These are phyloP conservation scores for Zaprionus inermis DNA, from an alignment of 1,140 invertebrate genomes.

Conservation along the genomic window DNA sequence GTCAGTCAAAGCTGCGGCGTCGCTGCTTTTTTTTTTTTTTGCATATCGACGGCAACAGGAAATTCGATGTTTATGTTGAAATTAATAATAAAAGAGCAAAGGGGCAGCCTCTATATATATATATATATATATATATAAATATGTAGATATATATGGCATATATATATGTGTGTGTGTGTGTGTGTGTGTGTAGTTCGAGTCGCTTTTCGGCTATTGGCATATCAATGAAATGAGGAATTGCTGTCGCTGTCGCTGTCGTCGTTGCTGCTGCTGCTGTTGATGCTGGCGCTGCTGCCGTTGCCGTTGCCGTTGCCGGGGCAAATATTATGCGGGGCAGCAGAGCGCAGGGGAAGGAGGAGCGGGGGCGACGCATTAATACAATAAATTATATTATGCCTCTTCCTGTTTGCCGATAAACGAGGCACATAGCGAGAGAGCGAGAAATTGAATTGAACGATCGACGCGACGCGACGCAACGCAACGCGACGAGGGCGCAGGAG, in stretches of 20 bases:
- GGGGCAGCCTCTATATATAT: neutral
- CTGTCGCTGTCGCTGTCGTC: conserved; percentile 9
- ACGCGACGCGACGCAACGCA: conserved; percentile 34
- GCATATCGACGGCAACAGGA: conserved; percentile 81
- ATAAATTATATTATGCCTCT: conserved; percentile 82
- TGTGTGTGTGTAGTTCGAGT: neutral
- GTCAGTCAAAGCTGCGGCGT: too few species aligned
- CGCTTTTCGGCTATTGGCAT: conserved; percentile 45
- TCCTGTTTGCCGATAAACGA: conserved; percentile 78
- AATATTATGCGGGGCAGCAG: conserved; percentile 63
- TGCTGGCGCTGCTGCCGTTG: neutral
- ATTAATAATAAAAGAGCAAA: conserved; percentile 69
- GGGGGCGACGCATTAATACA: conserved; percentile 76
- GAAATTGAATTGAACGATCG: conserved; percentile 74
- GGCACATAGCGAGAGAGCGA: conserved; percentile 31
- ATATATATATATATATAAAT: conserved; percentile 23
- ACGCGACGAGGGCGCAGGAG: neutral
- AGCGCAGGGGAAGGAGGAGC: neutral
- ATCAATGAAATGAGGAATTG: conserved; percentile 71
- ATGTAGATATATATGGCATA: conserved; percentile 9
- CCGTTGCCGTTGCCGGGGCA: conserved; percentile 6
- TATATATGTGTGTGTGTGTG: neutral
- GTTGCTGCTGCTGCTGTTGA: neutral
- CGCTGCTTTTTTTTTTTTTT: conserved; percentile 30
- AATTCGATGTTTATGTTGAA: conserved; percentile 81